Evolutionary conservation across 2,113 vertebrate species (phyloP).

Genomic region (Alces alces): DNA sequence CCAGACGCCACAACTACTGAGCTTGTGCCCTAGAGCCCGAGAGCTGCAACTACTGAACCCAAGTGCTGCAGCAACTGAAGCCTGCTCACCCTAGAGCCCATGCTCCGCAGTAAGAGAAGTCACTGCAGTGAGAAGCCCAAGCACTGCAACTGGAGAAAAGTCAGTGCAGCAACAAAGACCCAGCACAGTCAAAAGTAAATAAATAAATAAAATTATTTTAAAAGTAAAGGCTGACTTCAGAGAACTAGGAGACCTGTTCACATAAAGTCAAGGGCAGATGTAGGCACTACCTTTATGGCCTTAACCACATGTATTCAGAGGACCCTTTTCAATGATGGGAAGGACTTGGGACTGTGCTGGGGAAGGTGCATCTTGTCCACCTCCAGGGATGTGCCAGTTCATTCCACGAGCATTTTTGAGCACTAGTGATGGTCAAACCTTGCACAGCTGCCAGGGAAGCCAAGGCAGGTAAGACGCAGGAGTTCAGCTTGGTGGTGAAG

Average conservation of each 20-base stretch:
- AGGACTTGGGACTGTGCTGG: background rate
- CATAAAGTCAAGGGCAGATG: background rate
- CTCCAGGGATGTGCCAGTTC: background rate
- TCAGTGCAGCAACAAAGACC: background rate
- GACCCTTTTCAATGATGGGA: background rate
- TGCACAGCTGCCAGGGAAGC: background rate
- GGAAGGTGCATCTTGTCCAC: background rate
- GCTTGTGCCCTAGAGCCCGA: background rate
- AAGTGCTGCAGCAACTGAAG: background rate
- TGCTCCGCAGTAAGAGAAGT: background rate
- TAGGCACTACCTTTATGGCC: rapidly evolving
- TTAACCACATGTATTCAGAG: background rate
- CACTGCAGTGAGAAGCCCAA: background rate
- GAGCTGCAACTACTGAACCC: background rate
- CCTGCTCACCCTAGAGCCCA: background rate
- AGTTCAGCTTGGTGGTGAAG: background rate
- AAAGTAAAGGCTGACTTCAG: background rate
- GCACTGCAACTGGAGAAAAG: background rate
- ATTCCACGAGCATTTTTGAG: background rate
- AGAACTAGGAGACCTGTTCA: background rate
- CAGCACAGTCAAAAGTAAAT: background rate
- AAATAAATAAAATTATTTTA: background rate
- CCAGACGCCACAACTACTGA: background rate
- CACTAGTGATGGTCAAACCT: background rate
- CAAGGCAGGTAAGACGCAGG: background rate